Evolutionary conservation across 1,140 invertebrate genomes (phyloP).

Genomic region (Bombus soroeensis): DNA sequence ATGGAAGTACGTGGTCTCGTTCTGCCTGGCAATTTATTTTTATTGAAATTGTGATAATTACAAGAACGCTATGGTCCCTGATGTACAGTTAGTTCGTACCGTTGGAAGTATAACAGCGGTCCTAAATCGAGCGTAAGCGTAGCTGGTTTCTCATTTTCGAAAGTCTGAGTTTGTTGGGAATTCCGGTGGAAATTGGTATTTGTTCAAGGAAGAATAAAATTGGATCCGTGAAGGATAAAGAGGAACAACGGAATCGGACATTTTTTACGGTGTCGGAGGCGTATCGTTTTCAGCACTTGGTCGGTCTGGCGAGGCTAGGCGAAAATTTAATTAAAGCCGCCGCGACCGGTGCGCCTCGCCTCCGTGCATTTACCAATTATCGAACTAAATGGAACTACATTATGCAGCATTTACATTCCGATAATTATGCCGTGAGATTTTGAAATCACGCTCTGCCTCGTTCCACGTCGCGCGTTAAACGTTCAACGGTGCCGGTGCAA

Average conservation of each 20-base stretch:
- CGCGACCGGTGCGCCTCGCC: neutral
- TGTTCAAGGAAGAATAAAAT: neutral
- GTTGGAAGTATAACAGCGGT: too few species aligned
- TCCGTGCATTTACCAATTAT: slow-evolving; percentile 34
- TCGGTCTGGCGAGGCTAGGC: neutral
- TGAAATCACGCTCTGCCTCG: neutral
- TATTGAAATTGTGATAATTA: neutral
- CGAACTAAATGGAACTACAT: slow-evolving; percentile 38
- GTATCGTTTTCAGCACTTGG: neutral
- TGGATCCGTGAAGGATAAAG: neutral
- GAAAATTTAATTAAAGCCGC: slow-evolving; percentile 47
- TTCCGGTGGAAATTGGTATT: too few species aligned
- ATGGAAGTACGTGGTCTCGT: neutral
- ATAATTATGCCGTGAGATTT: slow-evolving; percentile 33
- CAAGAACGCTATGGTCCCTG: neutral
- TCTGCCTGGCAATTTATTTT: neutral
- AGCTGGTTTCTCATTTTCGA: too few species aligned
- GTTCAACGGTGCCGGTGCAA: slow-evolving; percentile 10
- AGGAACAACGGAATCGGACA: neutral
- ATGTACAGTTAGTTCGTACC: too few species aligned
- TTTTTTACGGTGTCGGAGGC: neutral
- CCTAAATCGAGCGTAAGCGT: too few species aligned
- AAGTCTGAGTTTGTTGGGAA: too few species aligned
- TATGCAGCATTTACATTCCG: slow-evolving; percentile 35
- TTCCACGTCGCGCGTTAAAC: neutral